Conservation (phyloP, 1,140 invertebrate species). For the Eumaeus atala region DNA sequence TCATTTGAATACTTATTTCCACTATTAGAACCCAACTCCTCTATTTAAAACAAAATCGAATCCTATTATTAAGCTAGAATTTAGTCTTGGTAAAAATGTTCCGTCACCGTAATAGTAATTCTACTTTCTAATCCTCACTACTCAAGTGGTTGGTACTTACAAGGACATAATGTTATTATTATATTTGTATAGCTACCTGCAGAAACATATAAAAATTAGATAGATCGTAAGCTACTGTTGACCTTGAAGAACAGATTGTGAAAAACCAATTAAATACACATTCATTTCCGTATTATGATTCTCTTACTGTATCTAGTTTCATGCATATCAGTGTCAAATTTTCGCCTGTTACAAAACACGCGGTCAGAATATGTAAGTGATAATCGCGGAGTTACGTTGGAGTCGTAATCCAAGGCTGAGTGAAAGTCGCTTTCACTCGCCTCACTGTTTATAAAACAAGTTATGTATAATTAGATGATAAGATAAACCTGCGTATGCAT, state of each 20-base stretch:
- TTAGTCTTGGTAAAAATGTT: too few relatives aligned
- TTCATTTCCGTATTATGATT: background rate
- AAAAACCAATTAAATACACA: background rate
- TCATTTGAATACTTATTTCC: too few relatives aligned
- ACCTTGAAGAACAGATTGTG: background rate
- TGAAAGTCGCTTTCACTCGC: conserved; percentile 38
- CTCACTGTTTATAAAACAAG: conserved; percentile 29
- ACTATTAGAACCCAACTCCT: too few relatives aligned
- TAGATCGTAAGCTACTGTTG: too few relatives aligned
- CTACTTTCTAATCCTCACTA: too few relatives aligned
- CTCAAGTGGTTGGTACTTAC: too few relatives aligned
- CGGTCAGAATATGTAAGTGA: conserved; percentile 35
- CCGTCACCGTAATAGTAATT: too few relatives aligned
- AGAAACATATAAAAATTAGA: too few relatives aligned
- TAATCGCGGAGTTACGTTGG: conserved; percentile 29
- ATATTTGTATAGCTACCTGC: too few relatives aligned
- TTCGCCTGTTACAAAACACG: conserved; percentile 28
- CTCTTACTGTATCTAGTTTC: background rate
- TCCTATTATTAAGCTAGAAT: too few relatives aligned
- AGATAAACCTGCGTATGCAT: conserved; percentile 8
- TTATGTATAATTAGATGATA: conserved; percentile 20
- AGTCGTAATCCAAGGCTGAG: conserved; percentile 36
- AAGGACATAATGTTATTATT: too few relatives aligned
- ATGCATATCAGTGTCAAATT: conserved; percentile 18
- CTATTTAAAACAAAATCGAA: too few relatives aligned